Percentiles rank a stretch among this genome's conserved stretches.
Evolutionary conservation across 2,113 vertebrate species (phyloP).

Genomic region (Loxodonta africana): DNA sequence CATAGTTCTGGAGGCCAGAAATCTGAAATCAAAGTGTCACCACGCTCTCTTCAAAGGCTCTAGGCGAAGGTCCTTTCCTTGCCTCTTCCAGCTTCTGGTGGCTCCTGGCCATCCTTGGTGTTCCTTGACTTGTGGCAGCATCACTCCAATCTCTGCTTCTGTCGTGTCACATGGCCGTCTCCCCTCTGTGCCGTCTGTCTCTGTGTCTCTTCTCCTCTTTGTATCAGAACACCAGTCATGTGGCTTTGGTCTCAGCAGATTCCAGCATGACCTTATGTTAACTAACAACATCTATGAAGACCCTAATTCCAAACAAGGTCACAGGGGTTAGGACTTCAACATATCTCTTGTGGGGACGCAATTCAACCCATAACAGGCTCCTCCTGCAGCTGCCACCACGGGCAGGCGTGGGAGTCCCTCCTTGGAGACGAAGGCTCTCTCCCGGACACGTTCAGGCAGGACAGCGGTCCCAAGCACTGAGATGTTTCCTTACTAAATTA

Average conservation of each 20-base stretch:
- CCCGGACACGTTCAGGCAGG: background rate
- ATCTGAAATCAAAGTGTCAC: too few relatives aligned
- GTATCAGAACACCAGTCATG: background rate
- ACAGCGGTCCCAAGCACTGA: accelerated
- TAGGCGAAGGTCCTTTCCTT: background rate
- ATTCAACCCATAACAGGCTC: background rate
- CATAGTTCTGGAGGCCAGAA: background rate
- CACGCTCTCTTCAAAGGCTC: background rate
- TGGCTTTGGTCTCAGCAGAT: background rate
- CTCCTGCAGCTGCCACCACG: background rate
- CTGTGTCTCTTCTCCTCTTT: background rate
- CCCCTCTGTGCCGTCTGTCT: background rate
- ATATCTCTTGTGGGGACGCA: background rate
- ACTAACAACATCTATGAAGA: background rate
- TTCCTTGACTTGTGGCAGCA: too few relatives aligned
- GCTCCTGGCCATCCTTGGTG: background rate
- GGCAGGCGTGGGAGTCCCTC: background rate
- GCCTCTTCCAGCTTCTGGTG: background rate
- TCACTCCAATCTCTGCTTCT: background rate
- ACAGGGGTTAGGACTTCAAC: background rate
- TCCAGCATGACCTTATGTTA: background rate
- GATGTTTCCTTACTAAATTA: background rate
- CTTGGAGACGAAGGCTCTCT: background rate
- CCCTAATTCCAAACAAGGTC: background rate
- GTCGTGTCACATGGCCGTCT: background rate